These are phyloP conservation scores for Chamaetylas fuelleborni DNA, from an alignment of 2,113 vertebrate species.

Conservation along the genomic window DNA sequence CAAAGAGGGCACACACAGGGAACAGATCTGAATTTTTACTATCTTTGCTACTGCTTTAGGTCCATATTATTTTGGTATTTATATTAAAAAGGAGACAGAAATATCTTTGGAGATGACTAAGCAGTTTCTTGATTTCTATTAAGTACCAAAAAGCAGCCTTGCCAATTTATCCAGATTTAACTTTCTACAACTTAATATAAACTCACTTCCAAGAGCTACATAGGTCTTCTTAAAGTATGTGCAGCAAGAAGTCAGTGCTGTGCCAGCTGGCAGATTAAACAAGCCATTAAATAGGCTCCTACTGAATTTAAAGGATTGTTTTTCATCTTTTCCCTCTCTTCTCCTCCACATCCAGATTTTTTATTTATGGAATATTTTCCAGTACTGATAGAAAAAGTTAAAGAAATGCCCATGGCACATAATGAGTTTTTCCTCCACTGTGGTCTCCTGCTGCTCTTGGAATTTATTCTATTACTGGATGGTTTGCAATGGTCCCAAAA, in stretches of 20 bases:
- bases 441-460: constrained; percentile 41
- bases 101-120: constrained; percentile 71
- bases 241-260: constrained; percentile 64
- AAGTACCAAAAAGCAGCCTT: constrained; percentile 54
- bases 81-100: neutral
- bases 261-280: constrained; percentile 75
- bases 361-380: constrained; percentile 74
- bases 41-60: neutral
- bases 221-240: constrained; percentile 69
- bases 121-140: constrained; percentile 61
- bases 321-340: constrained; percentile 66
- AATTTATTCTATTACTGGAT: constrained; percentile 42
- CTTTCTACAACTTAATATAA: constrained; percentile 69
- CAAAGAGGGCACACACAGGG: neutral
- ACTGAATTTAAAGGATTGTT: constrained; percentile 73
- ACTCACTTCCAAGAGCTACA: constrained; percentile 73
- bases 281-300: constrained; percentile 69
- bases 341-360: constrained; percentile 67
- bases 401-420: constrained; percentile 54
- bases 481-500: constrained; percentile 8
- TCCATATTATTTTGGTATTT: neutral
- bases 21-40: neutral
- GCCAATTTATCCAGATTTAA: constrained; percentile 73
- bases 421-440: constrained; percentile 48
- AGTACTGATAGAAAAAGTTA: constrained; percentile 50